phyloP scores from a whole-genome alignment of 2,797 vertebrate genomes.

The Acanthis flammea region DNA sequence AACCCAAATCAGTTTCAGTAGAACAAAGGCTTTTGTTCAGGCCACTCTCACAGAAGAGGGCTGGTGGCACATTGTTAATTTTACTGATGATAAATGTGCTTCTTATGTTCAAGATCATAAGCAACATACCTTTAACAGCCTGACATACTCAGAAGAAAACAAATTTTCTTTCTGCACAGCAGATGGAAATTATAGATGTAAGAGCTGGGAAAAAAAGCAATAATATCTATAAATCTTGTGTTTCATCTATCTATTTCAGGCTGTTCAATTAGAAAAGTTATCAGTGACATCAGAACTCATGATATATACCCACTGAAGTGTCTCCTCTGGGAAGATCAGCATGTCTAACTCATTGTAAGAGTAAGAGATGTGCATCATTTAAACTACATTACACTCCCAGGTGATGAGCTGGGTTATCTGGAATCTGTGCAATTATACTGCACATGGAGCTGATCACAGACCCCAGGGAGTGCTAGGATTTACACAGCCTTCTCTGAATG shows the following conservation, averaged over 20 bases:
- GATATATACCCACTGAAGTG: background rate
- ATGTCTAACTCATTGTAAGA: background rate
- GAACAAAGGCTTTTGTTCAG: background rate
- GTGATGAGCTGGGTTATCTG: background rate
- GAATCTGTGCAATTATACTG: background rate
- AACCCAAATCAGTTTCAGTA: background rate
- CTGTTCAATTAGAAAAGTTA: constrained; percentile 35
- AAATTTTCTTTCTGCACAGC: constrained; percentile 55
- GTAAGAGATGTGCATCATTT: background rate
- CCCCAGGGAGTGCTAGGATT: background rate
- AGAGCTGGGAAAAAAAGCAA: constrained; percentile 16
- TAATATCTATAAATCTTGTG: background rate
- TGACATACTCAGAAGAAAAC: constrained; percentile 32
- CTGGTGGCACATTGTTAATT: background rate
- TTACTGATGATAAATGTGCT: background rate
- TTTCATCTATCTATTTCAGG: constrained; percentile 30
- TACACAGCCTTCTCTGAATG: background rate
- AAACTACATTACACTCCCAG: background rate
- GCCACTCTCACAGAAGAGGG: background rate
- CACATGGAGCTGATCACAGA: background rate
- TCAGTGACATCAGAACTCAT: background rate
- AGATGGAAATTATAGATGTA: constrained; percentile 43
- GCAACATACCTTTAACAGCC: constrained; percentile 8
- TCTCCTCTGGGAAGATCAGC: background rate
- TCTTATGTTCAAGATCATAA: constrained; percentile 31